phyloP scores from a whole-genome alignment of 2,113 vertebrate genomes.

The Okapia johnstoni region DNA sequence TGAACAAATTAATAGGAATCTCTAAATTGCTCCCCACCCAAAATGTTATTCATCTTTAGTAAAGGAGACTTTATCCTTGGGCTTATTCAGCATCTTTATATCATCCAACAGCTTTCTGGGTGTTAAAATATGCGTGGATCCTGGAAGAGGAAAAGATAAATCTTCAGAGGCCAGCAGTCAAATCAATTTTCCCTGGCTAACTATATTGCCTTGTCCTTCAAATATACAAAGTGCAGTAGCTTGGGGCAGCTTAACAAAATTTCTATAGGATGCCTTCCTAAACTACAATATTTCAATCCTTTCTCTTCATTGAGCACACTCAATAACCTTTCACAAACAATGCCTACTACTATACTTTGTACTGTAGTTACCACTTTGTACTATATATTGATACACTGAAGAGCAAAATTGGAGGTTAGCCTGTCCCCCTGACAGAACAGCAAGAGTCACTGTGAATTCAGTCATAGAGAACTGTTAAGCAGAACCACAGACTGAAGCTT shows the following conservation, averaged over 20 bases:
- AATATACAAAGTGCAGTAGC: not conserved
- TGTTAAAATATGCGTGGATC: conserved; percentile 95
- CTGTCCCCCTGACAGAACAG: not conserved
- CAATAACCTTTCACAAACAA: not conserved
- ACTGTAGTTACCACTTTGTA: not conserved
- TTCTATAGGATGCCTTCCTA: not conserved
- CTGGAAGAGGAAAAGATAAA: conserved; percentile 75
- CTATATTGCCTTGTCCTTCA: not conserved
- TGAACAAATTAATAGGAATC: conserved; percentile 35
- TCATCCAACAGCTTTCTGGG: conserved; percentile 91
- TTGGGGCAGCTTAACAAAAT: not conserved
- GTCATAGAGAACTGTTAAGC: not conserved
- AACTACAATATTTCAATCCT: not conserved
- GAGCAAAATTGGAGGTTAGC: not conserved
- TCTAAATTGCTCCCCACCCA: not conserved
- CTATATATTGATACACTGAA: not conserved
- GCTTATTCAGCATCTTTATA: conserved; percentile 91
- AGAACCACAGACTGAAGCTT: not conserved
- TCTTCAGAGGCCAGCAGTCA: conserved; percentile 4
- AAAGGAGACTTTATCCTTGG: conserved; percentile 84
- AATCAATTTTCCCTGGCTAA: not conserved
- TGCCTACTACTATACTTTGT: not conserved
- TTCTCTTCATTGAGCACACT: not conserved
- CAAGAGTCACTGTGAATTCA: not conserved
- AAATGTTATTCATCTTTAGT: conserved; percentile 83